Conservation (phyloP, 1,140 invertebrate genomes). For the Eueides isabella region DNA sequence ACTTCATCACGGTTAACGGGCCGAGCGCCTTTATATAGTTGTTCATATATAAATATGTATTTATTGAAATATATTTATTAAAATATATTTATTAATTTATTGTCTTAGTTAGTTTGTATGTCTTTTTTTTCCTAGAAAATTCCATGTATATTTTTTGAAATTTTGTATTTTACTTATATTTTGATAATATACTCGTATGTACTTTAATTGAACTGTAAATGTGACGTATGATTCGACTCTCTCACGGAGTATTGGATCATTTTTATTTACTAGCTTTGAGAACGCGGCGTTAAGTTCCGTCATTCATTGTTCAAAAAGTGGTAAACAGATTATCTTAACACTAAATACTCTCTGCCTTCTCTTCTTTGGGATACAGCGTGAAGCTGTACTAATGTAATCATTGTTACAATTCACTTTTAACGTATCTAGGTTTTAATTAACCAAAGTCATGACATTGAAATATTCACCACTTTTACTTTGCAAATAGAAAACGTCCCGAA, state of each 20-base stretch:
- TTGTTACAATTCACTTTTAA: not conserved
- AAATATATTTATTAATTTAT: not conserved
- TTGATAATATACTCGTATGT: no score
- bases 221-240: no score
- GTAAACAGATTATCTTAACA: not conserved
- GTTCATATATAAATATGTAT: not conserved
- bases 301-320: not conserved
- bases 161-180: no score
- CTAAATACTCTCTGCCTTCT: not conserved
- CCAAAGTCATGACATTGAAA: slow-evolving; percentile 9
- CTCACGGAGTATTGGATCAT: no score
- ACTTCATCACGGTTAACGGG: slow-evolving; percentile 1
- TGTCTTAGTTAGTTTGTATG: no score
- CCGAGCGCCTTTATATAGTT: not conserved
- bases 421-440: not conserved
- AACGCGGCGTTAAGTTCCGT: no score
- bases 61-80: not conserved
- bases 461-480: slow-evolving; percentile 24
- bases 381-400: not conserved
- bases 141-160: no score
- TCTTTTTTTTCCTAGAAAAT: no score
- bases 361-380: not conserved
- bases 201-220: no score
- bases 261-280: no score
- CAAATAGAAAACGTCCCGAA: slow-evolving; percentile 18